Percentiles rank a stretch among this genome's conserved stretches.
These are phyloP conservation scores for Drosophila tropicalis DNA, from an alignment of 1,140 invertebrate species.

Conservation along the genomic window DNA sequence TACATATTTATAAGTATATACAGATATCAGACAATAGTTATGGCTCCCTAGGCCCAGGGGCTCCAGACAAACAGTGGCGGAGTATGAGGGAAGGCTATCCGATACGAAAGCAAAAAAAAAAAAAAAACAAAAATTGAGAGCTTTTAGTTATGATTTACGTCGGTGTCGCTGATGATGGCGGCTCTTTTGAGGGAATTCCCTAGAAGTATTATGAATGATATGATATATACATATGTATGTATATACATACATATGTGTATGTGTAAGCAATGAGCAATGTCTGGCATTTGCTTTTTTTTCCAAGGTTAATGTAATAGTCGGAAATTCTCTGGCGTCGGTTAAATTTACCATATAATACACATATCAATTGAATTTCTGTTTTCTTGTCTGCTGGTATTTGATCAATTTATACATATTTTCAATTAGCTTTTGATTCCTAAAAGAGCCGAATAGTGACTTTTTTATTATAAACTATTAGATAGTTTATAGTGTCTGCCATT, in stretches of 20 bases:
- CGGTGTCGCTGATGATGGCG: neutral
- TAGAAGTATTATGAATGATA: conserved; percentile 8
- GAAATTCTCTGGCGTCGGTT: conserved; percentile 7
- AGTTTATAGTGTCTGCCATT: no score
- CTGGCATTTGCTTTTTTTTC: neutral
- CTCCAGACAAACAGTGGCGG: neutral
- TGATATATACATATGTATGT: neutral
- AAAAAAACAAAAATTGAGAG: neutral
- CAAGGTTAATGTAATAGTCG: conserved; percentile 9
- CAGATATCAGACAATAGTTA: conserved; percentile 11
- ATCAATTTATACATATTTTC: neutral
- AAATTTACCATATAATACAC: neutral
- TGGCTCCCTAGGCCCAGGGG: neutral
- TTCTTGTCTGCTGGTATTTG: neutral
- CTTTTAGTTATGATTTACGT: conserved; percentile 13
- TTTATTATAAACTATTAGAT: no score
- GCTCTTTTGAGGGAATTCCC: conserved; percentile 10
- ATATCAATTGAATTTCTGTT: conserved; percentile 1
- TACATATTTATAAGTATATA: neutral
- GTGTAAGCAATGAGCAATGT: neutral
- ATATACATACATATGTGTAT: neutral
- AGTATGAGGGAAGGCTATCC: neutral
- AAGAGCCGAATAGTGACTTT: no score
- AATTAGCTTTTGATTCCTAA: neutral
- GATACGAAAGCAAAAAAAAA: neutral